Conservation (phyloP, 1,140 invertebrate genomes). For the Metaphire vulgaris region DNA sequence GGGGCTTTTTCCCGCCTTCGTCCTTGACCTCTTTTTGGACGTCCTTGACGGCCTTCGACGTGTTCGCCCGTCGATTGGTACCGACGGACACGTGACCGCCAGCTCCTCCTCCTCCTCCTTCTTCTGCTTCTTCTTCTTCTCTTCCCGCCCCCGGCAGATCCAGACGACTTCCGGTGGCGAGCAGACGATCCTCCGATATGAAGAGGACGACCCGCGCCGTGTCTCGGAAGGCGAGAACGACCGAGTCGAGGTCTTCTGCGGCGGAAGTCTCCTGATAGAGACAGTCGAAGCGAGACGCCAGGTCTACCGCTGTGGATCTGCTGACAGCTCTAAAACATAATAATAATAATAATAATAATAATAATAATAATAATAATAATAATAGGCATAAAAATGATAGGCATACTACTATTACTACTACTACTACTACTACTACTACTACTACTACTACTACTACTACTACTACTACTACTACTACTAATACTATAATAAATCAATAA, state of each 20-base stretch:
- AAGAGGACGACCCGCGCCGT: slow-evolving; percentile 43
- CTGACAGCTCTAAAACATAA: slow-evolving; percentile 45
- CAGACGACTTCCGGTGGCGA: slow-evolving; percentile 23
- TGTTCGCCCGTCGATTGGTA: neutral
- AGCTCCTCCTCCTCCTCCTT: neutral
- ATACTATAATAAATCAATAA: too few species aligned
- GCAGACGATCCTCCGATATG: slow-evolving; percentile 39
- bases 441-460: too few species aligned
- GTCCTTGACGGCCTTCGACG: neutral
- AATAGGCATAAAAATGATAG: neutral
- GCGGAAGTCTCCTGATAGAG: slow-evolving; percentile 50
- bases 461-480: too few species aligned
- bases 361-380: neutral
- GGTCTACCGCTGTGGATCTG: slow-evolving; percentile 42
- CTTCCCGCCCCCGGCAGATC: too few species aligned
- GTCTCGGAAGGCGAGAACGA: slow-evolving; percentile 48
- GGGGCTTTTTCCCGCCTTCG: neutral
- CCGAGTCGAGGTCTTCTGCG: slow-evolving; percentile 49
- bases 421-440: too few species aligned
- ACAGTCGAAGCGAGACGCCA: slow-evolving; percentile 45
- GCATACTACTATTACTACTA: too few species aligned
- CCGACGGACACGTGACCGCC: neutral
- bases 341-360: neutral
- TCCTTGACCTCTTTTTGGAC: neutral
- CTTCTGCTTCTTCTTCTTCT: too few species aligned